These are phyloP conservation scores for Galagoides demidoff DNA, from an alignment of 2,797 vertebrate genomes.

Conservation along the genomic window DNA sequence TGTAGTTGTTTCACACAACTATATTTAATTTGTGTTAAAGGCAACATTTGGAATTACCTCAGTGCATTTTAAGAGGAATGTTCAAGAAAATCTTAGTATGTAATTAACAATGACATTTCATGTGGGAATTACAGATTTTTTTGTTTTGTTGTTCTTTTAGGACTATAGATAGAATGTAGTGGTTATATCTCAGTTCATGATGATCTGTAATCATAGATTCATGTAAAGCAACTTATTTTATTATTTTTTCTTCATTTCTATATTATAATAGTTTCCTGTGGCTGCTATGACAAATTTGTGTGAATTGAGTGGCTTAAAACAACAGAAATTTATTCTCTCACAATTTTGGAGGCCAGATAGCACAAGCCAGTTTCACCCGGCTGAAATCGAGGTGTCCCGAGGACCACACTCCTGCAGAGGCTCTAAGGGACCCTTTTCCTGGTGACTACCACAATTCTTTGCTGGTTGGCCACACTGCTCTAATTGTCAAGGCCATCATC, in stretches of 20 bases:
- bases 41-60: neutral
- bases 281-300: neutral
- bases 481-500: too few species aligned
- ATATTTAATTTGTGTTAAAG: neutral
- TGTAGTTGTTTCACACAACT: neutral
- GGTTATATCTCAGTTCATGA: neutral
- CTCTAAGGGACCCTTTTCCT: neutral
- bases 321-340: neutral
- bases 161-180: neutral
- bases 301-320: neutral
- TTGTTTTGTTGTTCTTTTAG: neutral
- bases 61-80: neutral
- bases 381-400: neutral
- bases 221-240: neutral
- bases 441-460: neutral
- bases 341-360: neutral
- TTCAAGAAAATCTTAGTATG: neutral
- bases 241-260: neutral
- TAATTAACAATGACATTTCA: neutral
- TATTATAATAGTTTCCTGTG: neutral
- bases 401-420: neutral
- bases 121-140: neutral
- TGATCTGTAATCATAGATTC: neutral
- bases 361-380: too few species aligned
- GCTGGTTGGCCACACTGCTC: neutral